Base-by-base conservation (phyloP, 1,140 invertebrate genomes). In the Protaetia brevitarsis region DNA sequence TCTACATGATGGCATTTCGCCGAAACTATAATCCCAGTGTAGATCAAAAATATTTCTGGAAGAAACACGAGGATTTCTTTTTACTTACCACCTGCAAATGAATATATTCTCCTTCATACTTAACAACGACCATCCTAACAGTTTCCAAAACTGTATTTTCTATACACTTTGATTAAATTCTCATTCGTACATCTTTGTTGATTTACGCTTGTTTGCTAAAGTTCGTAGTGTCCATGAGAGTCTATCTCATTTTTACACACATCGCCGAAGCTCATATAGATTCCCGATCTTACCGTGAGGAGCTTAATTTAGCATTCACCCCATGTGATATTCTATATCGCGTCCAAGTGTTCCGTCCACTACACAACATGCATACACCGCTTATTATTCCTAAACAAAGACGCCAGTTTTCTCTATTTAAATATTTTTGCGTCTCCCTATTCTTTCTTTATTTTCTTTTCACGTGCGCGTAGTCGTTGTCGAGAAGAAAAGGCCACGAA, bases 331-430 rank as follows among this genome's bases (percentile, higher is more conserved):
- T 45, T 45, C 41, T 45, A 45, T 45, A 45, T 45, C 16, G 6
- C 21, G 23, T 28, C 56, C 28, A 58, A 58, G 56, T 58, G 56
- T 30, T 28, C 23, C 8, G 23, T 30, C 23, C 26, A 58, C 21
- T 28, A 2, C 16, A 27, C 23, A 27, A 58, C 56, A 16, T 58
- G 16, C 56, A 58, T 23, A n/a, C n/a, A 58, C 11, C 11, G 56
- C 56, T 58, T 58, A 58, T 58, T 58, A 19, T 58, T 58, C 28
- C 23, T 58, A 58, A 58, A 58, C 56, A 30, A 27, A 30, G 56
- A 23, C 41, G 23, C 11, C 56, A 10, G 56, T 30, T 27, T 58
- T 58, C 23, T 27, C 56, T 28, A 45, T 45, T 58, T 13, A 13
- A 30, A 30, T 58, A 58, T 28, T 58, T 58, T 58, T 58, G 31